Percentiles rank a stretch among this genome's conserved stretches.
phyloP scores from a whole-genome alignment of 1,140 invertebrate species.

The Tetramorium alpestre region DNA sequence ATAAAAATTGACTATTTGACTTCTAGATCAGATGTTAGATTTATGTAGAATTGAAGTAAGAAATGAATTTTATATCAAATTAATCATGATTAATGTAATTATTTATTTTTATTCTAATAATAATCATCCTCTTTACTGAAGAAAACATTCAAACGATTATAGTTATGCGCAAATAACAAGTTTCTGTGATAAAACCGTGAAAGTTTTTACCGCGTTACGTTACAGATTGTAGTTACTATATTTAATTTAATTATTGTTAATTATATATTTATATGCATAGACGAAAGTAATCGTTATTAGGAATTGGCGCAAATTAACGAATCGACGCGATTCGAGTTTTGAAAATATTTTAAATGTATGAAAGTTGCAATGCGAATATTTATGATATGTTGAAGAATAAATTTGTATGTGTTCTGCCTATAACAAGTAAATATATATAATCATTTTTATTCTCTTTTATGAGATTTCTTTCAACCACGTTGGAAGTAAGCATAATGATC shows the following conservation, averaged over 20 bases:
- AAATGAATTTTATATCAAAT: constrained; percentile 6
- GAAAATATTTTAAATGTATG: not conserved
- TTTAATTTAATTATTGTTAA: not conserved
- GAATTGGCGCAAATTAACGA: not conserved
- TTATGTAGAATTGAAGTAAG: not conserved
- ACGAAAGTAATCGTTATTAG: not conserved
- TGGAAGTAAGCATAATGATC: not conserved
- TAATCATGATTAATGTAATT: not conserved
- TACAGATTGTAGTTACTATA: not conserved
- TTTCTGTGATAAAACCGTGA: constrained; percentile 44
- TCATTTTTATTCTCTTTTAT: not conserved
- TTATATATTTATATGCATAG: not conserved
- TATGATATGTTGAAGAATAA: not conserved
- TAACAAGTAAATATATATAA: not conserved
- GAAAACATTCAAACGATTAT: not conserved
- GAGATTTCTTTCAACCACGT: not conserved
- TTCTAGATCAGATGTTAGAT: not conserved
- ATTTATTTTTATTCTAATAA: not conserved
- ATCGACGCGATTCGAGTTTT: not conserved
- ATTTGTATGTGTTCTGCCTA: not conserved
- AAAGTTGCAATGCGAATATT: not conserved
- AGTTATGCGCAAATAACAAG: not conserved
- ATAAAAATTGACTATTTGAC: not conserved
- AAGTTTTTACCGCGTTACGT: constrained; percentile 6
- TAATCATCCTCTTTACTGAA: not conserved